Evolutionary conservation across 1,140 invertebrate species (phyloP).

Genomic region (Aphaenogaster floridana): DNA sequence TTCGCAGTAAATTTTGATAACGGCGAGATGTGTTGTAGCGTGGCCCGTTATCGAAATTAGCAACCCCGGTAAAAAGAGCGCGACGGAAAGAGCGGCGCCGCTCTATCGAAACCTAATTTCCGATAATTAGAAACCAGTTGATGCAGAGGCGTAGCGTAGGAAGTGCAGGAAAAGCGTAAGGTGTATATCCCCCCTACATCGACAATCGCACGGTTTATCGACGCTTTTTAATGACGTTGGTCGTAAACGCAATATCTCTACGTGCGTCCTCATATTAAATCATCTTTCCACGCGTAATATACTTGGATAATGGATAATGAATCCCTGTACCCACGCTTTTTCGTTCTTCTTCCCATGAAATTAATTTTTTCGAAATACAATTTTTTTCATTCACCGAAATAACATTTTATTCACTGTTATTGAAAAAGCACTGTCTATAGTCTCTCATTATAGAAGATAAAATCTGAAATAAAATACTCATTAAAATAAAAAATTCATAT

Average conservation of each 20-base stretch:
- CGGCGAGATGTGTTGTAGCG: slow-evolving; percentile 2
- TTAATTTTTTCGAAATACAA: not conserved
- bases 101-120: slow-evolving; percentile 4
- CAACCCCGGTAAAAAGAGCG: not conserved
- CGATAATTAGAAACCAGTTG: slow-evolving; percentile 26
- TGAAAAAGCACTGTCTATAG: not conserved
- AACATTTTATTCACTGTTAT: not conserved
- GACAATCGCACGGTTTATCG: slow-evolving; percentile 15
- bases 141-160: not conserved
- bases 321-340: not conserved
- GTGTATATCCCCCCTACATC: not conserved
- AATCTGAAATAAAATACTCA: not conserved
- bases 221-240: slow-evolving; percentile 17
- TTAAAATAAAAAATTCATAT: not conserved
- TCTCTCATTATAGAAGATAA: not conserved
- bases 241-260: not conserved
- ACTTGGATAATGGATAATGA: not conserved
- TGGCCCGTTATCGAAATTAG: slow-evolving; percentile 35
- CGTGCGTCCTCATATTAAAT: not conserved
- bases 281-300: not conserved
- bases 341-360: not conserved
- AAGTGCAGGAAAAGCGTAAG: not conserved
- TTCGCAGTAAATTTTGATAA: slow-evolving; percentile 55
- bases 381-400: not conserved
- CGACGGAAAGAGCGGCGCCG: not conserved